Percentiles rank a stretch among this genome's conserved stretches.
phyloP scores from a whole-genome alignment of 30 jellyfish, hydroid and myxozoan species.

The Aurelia sp. region DNA sequence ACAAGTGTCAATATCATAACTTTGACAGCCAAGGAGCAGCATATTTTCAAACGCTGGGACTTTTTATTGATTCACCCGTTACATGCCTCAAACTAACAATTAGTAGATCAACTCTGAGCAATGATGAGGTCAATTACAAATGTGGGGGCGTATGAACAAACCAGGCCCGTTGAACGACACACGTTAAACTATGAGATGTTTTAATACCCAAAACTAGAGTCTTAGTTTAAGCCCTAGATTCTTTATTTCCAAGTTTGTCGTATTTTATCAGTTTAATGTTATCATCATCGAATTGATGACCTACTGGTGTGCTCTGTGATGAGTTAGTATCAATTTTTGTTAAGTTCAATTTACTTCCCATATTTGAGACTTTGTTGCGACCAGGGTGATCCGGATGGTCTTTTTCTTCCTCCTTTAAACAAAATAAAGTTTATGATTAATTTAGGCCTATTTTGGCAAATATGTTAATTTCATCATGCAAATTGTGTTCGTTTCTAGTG shows the following conservation, averaged over 20 bases:
- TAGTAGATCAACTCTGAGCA: no score
- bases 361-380: slow-evolving; percentile 60
- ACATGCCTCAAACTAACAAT: no score
- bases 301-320: slow-evolving; percentile 35
- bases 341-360: slow-evolving; percentile 59
- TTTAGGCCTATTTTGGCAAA: slow-evolving; percentile 1
- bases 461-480: not conserved
- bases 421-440: not conserved
- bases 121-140: no score
- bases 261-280: slow-evolving; percentile 49
- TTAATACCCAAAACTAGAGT: no score
- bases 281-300: slow-evolving; percentile 63
- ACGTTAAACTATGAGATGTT: no score
- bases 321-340: slow-evolving; percentile 22
- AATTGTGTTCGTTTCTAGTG: not conserved
- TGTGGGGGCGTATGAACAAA: no score
- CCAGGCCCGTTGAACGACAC: no score
- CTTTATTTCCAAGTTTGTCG: slow-evolving; percentile 13
- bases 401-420: slow-evolving; percentile 72
- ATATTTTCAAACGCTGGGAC: no score
- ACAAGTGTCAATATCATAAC: no score
- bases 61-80: no score
- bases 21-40: no score
- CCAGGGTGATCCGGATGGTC: slow-evolving; percentile 52
- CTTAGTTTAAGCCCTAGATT: slow-evolving; percentile 27